Base-by-base conservation (phyloP, 1,140 invertebrate species). In the Bombus fervidus region DNA sequence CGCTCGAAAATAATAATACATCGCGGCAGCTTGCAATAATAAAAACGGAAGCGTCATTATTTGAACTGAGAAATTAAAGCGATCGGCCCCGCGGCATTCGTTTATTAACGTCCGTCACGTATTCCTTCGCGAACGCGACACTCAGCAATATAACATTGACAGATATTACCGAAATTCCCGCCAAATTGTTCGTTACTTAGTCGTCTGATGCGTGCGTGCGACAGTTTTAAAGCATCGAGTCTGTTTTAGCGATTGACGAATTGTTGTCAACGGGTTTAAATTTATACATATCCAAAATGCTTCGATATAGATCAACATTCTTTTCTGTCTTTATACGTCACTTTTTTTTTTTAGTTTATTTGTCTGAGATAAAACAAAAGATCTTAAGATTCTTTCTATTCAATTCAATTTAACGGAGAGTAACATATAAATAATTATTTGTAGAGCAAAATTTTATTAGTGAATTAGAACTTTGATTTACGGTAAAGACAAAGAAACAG, bases 61-160 rank as follows among this genome's bases (percentile, higher is more conserved):
- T 83, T 77, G 43, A 77, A 83, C 81, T 77, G 62, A 83, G 81
- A 28, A 77, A 77, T 77, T 77, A 83, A 83, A 77, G 25, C 81
- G 80, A 81, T 81, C 80, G n/a, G 28, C 37, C 5, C 39, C 12
- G 12, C 37, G 31, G 18, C n/a, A 15, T 47, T 59, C 80, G 69
- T 73, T 81, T 81, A 81, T 81, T 81, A 81, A 34, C 47, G 53
- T 43, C n/a, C 53, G n/a, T 39, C 80, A 37, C 69, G 80, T 81
- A 73, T 28, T 9, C n/a, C 15, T 15, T n/a, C 75, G 75, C 66
- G 31, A 34, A 5, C 12, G 66, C 34, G 66, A 37, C 66, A 37
- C 8, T 10, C 9, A 18, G 31, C 18, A 2, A 3, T 10, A 37
- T 9, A 3, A 8, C 25, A 2, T 1, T 8, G 13, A 2, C 25